These are phyloP conservation scores for Sminthopsis crassicaudata DNA, from an alignment of 2,113 vertebrate genomes.

Conservation along the genomic window DNA sequence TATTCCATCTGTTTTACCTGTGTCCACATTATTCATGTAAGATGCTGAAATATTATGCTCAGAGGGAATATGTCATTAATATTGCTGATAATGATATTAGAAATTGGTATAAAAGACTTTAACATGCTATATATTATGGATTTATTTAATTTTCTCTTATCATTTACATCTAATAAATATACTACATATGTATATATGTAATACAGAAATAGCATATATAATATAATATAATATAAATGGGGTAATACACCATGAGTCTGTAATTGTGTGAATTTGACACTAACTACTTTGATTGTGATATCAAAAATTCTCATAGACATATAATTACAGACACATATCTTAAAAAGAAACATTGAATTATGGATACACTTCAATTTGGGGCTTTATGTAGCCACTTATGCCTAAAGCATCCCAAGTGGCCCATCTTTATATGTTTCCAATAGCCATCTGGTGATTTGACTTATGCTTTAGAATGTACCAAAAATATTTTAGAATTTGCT, in stretches of 20 bases:
- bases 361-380: neutral
- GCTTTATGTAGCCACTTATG: neutral
- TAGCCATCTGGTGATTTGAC: neutral
- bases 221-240: neutral
- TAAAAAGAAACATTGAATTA: neutral
- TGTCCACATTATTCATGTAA: constrained; percentile 41
- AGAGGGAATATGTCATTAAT: constrained; percentile 28
- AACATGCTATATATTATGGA: neutral
- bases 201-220: no score
- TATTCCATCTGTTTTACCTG: constrained; percentile 43
- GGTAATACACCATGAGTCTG: neutral
- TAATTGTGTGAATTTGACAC: neutral
- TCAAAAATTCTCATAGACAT: no score
- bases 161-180: neutral
- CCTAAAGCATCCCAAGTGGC: neutral
- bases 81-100: neutral
- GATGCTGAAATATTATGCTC: neutral
- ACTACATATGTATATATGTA: neutral
- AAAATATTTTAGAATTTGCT: neutral
- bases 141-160: neutral
- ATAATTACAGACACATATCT: neutral
- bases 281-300: neutral
- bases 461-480: neutral
- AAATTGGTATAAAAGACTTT: neutral
- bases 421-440: neutral